phyloP scores from a whole-genome alignment of 2,888 invertebrate genomes.

The Synanthedon vespiformis region DNA sequence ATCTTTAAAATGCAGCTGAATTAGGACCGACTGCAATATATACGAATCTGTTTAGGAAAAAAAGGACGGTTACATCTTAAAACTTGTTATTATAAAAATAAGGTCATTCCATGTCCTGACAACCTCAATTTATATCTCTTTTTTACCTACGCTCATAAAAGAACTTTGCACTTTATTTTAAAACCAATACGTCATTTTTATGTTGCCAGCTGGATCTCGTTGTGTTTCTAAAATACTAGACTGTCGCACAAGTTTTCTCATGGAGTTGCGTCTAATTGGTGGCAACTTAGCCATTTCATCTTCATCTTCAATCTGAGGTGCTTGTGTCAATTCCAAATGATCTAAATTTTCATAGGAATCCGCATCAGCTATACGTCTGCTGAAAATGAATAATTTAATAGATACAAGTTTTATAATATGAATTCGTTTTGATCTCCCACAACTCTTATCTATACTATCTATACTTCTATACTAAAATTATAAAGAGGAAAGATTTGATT shows the following conservation, averaged over 20 bases:
- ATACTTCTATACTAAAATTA: too few species aligned
- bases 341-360: slow-evolving; percentile 83
- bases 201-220: slow-evolving; percentile 80
- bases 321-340: slow-evolving; percentile 59
- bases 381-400: slow-evolving; percentile 11
- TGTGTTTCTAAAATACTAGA: slow-evolving; percentile 87
- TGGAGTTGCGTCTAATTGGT: slow-evolving; percentile 62
- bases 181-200: slow-evolving; percentile 91
- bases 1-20: too few species aligned
- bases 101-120: too few species aligned
- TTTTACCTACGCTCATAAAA: too few species aligned
- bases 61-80: too few species aligned
- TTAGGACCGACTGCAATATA: too few species aligned
- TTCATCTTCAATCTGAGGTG: slow-evolving; percentile 34
- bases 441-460: too few species aligned
- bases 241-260: slow-evolving; percentile 80
- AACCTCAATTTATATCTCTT: too few species aligned
- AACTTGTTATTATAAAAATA: too few species aligned
- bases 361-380: slow-evolving; percentile 64
- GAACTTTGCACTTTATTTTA: slow-evolving; percentile 30
- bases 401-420: not conserved
- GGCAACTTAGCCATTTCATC: slow-evolving; percentile 31
- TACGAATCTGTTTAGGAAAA: too few species aligned
- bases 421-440: too few species aligned
- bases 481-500: too few species aligned